phyloP scores from a whole-genome alignment of 2,888 invertebrate genomes.

The Nomada ferruginata region DNA sequence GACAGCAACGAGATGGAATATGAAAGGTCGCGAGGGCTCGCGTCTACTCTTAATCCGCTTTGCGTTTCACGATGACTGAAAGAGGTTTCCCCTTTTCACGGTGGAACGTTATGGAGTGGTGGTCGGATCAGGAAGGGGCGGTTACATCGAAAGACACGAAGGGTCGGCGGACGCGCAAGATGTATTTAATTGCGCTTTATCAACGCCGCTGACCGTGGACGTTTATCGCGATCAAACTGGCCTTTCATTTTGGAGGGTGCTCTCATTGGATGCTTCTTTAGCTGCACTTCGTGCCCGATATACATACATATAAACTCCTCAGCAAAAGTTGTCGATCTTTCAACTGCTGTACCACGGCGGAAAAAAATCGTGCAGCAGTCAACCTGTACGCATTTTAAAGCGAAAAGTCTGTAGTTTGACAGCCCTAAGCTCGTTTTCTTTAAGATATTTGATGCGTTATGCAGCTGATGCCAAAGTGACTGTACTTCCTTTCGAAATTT shows the following conservation, averaged over 20 bases:
- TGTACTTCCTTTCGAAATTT: too few relatives aligned
- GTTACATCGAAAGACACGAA: constrained; percentile 53
- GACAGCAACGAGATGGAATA: constrained; percentile 34
- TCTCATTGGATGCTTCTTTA: neutral
- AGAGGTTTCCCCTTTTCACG: constrained; percentile 55
- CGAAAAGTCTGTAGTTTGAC: too few relatives aligned
- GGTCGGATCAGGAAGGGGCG: neutral
- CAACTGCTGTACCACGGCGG: too few relatives aligned
- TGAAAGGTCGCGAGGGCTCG: constrained; percentile 47
- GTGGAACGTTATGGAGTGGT: constrained; percentile 21
- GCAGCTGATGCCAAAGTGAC: too few relatives aligned
- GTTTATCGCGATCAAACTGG: constrained; percentile 56
- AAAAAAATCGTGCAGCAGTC: too few relatives aligned
- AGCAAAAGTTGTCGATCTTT: too few relatives aligned
- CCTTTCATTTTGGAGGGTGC: constrained; percentile 38
- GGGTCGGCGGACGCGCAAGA: constrained; percentile 56
- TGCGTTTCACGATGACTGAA: constrained; percentile 63
- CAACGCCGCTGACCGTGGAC: constrained; percentile 39
- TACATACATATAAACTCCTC: too few relatives aligned
- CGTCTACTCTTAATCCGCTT: constrained; percentile 67
- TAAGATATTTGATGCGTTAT: too few relatives aligned
- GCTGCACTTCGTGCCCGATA: constrained; percentile 24
- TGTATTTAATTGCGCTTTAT: constrained; percentile 67
- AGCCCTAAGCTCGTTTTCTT: too few relatives aligned
- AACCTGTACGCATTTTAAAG: too few relatives aligned